These are phyloP conservation scores for Cyclina sinensis DNA, from an alignment of 1,140 invertebrate genomes.

Conservation along the genomic window DNA sequence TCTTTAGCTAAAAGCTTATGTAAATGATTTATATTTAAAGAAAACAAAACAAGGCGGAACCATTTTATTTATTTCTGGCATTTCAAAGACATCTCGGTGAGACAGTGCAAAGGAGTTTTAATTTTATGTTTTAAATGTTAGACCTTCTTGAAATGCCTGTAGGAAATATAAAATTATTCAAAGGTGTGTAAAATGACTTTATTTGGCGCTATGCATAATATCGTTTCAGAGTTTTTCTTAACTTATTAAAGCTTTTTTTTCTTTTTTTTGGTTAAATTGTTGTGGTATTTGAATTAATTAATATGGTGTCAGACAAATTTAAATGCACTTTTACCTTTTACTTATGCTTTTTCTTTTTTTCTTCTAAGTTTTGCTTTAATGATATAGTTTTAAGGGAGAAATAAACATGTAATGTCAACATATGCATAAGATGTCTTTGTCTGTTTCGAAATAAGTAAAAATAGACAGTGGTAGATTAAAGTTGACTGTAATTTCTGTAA, in stretches of 20 bases:
- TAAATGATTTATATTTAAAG: conserved; percentile 14
- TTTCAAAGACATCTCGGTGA: not conserved
- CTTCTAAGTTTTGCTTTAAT: no score
- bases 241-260: not conserved
- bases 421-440: no score
- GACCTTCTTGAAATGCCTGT: not conserved
- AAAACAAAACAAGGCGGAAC: conserved; percentile 22
- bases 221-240: not conserved
- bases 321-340: no score
- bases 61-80: not conserved
- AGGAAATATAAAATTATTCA: not conserved
- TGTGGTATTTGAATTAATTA: not conserved
- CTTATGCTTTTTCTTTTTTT: no score
- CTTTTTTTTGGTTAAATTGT: not conserved
- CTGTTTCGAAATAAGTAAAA: no score
- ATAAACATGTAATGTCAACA: no score
- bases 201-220: conserved; percentile 33
- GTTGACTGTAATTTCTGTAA: no score
- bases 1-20: conserved; percentile 37
- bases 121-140: not conserved
- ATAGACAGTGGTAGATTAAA: no score
- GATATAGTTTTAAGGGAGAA: no score
- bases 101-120: not conserved
- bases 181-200: not conserved
- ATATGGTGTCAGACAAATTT: not conserved